Evolutionary conservation across 1,140 invertebrate species (phyloP).

Genomic region (Brachionus sp.): DNA sequence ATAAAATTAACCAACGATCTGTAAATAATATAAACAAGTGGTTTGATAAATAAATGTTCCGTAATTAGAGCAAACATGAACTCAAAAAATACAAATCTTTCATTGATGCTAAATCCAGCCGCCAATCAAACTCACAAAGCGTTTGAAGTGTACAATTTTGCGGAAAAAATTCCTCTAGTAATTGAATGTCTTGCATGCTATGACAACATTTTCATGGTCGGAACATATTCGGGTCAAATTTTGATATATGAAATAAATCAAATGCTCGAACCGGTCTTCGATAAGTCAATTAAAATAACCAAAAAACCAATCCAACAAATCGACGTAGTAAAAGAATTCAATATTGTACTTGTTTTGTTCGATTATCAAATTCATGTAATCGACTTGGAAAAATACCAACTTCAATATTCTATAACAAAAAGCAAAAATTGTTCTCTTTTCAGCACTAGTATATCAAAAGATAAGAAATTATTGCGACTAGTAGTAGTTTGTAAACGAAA

Average conservation of each 20-base stretch:
- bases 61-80: background rate
- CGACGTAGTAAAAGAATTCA: constrained; percentile 21
- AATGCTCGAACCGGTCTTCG: background rate
- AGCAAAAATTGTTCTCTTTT: constrained; percentile 30
- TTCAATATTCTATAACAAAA: constrained; percentile 22
- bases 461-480: constrained; percentile 21
- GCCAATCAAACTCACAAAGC: constrained; percentile 20
- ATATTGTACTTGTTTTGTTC: constrained; percentile 22
- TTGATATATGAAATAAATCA: constrained; percentile 33
- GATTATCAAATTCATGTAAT: constrained; percentile 29
- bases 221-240: constrained; percentile 13
- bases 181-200: constrained; percentile 40
- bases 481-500: background rate
- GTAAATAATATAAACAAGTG: background rate
- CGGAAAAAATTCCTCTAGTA: background rate
- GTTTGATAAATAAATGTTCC: background rate
- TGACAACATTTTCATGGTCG: constrained; percentile 37
- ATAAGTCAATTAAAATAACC: constrained; percentile 35
- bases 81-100: background rate
- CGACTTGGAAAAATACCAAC: constrained; percentile 37
- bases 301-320: constrained; percentile 42
- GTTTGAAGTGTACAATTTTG: constrained; percentile 26
- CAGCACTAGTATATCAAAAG: constrained; percentile 11
- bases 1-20: background rate
- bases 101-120: background rate